Base-by-base conservation (phyloP, 2,888 invertebrate genomes). In the Drosophila paramelanica region DNA sequence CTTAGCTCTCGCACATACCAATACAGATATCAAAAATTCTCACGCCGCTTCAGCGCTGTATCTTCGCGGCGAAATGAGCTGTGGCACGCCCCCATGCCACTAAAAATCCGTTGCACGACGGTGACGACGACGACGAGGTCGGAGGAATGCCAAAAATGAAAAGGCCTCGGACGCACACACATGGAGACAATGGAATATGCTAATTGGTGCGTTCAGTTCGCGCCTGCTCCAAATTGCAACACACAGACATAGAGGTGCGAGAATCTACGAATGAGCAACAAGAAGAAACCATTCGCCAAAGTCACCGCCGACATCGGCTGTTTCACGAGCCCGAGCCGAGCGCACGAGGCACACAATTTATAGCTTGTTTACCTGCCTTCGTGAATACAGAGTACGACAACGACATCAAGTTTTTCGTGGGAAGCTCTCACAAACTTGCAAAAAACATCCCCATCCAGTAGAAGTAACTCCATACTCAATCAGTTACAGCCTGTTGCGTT, bases 301-400 rank as follows among this genome's bases (percentile, higher is more conserved):
- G 57, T 43, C 59, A 72, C 23, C 60, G 46, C 25, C 36, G 53
- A 70, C 70, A 72, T 81, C 84, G 84, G 71, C 56, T 52, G 36
- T 60, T 67, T 58, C 82, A 83, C 88, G 89, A 90, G 84, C 68
- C 74, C 66, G 67, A 77, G 69, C 68, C 74, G 66, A 79, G 68
- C 71, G 66, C 74, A 66, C 65, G 75, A 79, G 71, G 49, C 71
- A 61, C 55, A 76, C 83, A 88, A 90, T 90, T 91, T 90, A 90
- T 90, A 89, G 84, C 86, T 90, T 90, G 90, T 90, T 91, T 91
- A 92, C 91, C 91, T 92, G 91, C 77, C 77, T 69, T 73, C 80
- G 90, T 84, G 64, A 31, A 49, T 39, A 27, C 58, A 39, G 74
- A 55, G 65, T 60, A 53, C 75, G 47, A 39, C 50, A 59, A 25